Evolutionary conservation across 2,113 vertebrate genomes (phyloP), one percentile per base, ranked within the genome.

Genomic region (Marcusenius ussheri): DNA sequence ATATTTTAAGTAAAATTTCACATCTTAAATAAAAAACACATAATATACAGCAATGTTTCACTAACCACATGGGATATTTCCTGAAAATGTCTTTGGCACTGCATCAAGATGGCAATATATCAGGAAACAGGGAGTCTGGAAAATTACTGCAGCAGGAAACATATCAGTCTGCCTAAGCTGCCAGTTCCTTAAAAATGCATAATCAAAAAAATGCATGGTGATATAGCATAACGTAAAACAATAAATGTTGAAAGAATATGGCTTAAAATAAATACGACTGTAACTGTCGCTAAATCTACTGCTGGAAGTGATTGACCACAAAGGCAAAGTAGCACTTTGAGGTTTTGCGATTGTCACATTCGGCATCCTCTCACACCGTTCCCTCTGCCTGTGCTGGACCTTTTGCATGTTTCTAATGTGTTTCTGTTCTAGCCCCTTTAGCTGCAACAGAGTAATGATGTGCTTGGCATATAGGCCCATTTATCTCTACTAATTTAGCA

Each of bases 1-100:
- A 80, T 80, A 58, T 85, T 56, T 84, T 85, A 89, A 89, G 51
- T 58, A n/a, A 77, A 89, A 31, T 77, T 35, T 58, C 51, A 84
- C 39, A 27, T 83, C 74, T 89, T 89, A 89, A 89, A 89, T 89
- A 89, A 83, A 93, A 91, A 89, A 92, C 88, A 91, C 89, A 85
- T 74, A 45, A 91, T 70, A 92, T 85, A 88, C 90, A 90, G 47
- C 49, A 84, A 84, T 84, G 5, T 53, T 51, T 53, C 50, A 53
- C 85, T 13, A 53, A 51, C 47, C 50, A 53, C 85, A 35, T 2
- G 15, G 47, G 47, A 53, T 53, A 56, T 56, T 47, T 87, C 85
- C 85, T 87, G 85, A 53, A 53, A 56, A 87, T 35, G 11, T 50
- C 49, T 35, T 35, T 87, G 85, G 49, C 85, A 70, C 62, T 70